Conservation (phyloP, 1,140 invertebrate genomes). For the Diorhabda carinulata region DNA sequence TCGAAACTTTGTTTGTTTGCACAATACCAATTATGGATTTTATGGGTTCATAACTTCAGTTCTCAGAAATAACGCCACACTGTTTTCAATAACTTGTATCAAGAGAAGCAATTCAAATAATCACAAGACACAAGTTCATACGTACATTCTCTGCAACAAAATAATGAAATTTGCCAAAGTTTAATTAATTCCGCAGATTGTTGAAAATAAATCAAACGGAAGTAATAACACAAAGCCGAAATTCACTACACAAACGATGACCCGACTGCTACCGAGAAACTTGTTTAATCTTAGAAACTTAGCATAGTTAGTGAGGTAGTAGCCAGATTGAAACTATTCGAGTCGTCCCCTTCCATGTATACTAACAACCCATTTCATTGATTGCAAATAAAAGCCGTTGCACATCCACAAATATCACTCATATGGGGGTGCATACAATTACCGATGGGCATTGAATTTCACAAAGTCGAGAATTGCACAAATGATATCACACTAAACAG, state of each 20-base stretch:
- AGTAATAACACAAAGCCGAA: background rate
- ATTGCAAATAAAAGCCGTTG: background rate
- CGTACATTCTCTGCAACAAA: too few species aligned
- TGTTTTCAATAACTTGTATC: too few species aligned
- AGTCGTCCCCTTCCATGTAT: background rate
- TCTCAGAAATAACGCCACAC: too few species aligned
- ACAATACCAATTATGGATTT: too few species aligned
- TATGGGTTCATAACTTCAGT: too few species aligned
- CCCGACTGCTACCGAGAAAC: background rate
- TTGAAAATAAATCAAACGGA: background rate
- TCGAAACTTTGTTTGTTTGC: too few species aligned
- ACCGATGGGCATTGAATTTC: background rate
- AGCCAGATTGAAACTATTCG: background rate
- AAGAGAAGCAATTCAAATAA: too few species aligned
- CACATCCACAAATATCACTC: background rate
- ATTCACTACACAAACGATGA: background rate
- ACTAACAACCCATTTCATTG: background rate
- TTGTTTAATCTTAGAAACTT: conserved; percentile 2
- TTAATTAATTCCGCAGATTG: background rate
- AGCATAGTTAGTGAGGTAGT: background rate
- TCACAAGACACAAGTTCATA: too few species aligned
- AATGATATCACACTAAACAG: too few species aligned
- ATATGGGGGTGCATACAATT: background rate
- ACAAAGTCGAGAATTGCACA: too few species aligned
- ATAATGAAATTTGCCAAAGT: background rate